These are phyloP conservation scores for Cyphomyrmex costatus DNA, from an alignment of 1,140 invertebrate species.

Conservation along the genomic window DNA sequence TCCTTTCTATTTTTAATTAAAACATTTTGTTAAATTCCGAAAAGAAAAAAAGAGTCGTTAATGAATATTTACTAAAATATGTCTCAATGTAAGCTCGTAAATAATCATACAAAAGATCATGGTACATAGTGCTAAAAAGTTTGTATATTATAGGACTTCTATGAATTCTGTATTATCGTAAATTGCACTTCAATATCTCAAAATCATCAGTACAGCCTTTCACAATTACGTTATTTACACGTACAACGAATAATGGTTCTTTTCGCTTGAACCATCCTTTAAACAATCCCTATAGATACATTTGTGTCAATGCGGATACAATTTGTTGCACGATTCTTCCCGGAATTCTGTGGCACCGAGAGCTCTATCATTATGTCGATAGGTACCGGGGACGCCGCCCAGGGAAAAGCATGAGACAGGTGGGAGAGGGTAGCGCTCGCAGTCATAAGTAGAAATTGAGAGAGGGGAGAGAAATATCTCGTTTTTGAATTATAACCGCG, in stretches of 20 bases:
- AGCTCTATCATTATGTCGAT: constrained; percentile 73
- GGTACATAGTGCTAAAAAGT: neutral
- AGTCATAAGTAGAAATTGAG: constrained; percentile 38
- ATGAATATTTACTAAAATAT: constrained; percentile 5
- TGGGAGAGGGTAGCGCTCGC: neutral
- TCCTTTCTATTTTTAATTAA: too few relatives aligned
- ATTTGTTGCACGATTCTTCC: constrained; percentile 73
- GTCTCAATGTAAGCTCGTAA: neutral
- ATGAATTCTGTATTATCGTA: neutral
- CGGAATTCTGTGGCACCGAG: constrained; percentile 65
- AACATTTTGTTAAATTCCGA: constrained; percentile 10
- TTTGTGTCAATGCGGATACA: constrained; percentile 33
- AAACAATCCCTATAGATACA: neutral
- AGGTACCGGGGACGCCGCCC: neutral
- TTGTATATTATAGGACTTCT: neutral
- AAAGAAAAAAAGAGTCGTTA: neutral
- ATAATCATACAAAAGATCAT: neutral
- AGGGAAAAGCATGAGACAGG: constrained; percentile 12
- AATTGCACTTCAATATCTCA: neutral
- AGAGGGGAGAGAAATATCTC: constrained; percentile 58
- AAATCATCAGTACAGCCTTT: constrained; percentile 26
- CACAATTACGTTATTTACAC: neutral
- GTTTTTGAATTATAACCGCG: constrained; percentile 72
- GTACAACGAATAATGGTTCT: neutral
- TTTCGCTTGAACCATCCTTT: neutral